Conservation (phyloP, 2,797 vertebrate genomes). For the Chrysocyon brachyurus region DNA sequence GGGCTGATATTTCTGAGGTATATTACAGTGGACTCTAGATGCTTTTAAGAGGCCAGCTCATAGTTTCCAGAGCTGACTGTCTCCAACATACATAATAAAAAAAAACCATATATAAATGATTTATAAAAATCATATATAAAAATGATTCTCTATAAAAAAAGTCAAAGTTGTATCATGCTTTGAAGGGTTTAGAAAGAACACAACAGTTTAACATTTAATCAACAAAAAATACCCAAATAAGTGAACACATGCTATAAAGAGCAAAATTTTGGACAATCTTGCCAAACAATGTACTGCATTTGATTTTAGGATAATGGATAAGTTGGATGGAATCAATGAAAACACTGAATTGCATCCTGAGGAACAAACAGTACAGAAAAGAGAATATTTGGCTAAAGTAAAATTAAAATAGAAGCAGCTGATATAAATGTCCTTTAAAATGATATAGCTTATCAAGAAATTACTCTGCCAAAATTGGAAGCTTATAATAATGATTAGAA, state of each 20-base stretch:
- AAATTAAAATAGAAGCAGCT: constrained; percentile 23
- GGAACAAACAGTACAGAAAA: constrained; percentile 15
- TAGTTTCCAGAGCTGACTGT: neutral
- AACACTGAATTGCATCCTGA: constrained; percentile 13
- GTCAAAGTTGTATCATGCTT: neutral
- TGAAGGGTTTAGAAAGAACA: neutral
- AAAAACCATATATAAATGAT: neutral
- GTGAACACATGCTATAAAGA: neutral
- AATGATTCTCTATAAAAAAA: neutral
- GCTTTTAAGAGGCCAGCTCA: neutral
- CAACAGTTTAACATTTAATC: neutral
- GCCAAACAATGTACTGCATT: neutral
- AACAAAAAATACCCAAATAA: constrained; percentile 21
- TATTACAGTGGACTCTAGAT: neutral
- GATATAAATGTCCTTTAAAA: constrained; percentile 39
- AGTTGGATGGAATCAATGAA: constrained; percentile 27
- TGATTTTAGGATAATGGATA: constrained; percentile 46
- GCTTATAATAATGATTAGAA: constrained; percentile 35
- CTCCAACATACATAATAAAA: neutral
- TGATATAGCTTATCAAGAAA: neutral
- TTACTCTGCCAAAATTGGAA: neutral
- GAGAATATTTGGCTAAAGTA: constrained; percentile 22
- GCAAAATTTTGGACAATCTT: neutral
- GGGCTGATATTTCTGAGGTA: neutral
- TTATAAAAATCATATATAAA: neutral